Evolutionary conservation across 1,140 invertebrate species (phyloP), one percentile per base, ranked within the genome.

Genomic region (Dolichoris vasculosae): DNA sequence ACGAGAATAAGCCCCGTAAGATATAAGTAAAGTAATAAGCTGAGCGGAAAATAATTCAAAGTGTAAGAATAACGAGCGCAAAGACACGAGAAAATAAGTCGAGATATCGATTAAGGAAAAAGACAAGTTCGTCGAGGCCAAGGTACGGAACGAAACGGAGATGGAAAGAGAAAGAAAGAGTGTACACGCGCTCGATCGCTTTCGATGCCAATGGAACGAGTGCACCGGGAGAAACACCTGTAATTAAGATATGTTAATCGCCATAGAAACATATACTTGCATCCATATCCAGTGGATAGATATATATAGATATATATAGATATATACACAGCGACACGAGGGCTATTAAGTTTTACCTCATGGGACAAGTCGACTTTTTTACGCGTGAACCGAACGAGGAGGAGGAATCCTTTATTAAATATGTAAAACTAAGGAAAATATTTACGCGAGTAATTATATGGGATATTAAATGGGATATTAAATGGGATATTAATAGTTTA

Each of bases 211-310:
- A 77, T 77, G 75, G 30, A 83, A 89, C 85, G 87, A 86, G 82
- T 86, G 43, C 82, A 77, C 88, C 85, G 80, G 84, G 15, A 89
- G 89, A 90, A 91, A 90, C 90, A 90, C 90, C 89, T 90, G 90
- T 89, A 91, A 91, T 91, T 91, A 90, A 91, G 90, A 91, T 91
- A 90, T 90, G 90, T 90, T 91, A 91, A 91, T 91, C 89, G 87
- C 87, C 78, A 87, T 82, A 87, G 82, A 89, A 89, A 85, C 78
- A 51, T 82, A 82, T 76, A 85, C 79, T 38, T 80, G 43, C 78
- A 73, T 85, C 83, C 83, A 84, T 84, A 84, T 84, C 69, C 48
- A 85, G 43, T 73, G n/a, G n/a, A n/a, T n/a, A n/a, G n/a, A n/a
- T n/a, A n/a, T n/a, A n/a, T n/a, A n/a, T n/a, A n/a, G n/a, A n/a